These are phyloP conservation scores for Gallirallus australis DNA, from an alignment of 2,797 vertebrate species.

Conservation along the genomic window DNA sequence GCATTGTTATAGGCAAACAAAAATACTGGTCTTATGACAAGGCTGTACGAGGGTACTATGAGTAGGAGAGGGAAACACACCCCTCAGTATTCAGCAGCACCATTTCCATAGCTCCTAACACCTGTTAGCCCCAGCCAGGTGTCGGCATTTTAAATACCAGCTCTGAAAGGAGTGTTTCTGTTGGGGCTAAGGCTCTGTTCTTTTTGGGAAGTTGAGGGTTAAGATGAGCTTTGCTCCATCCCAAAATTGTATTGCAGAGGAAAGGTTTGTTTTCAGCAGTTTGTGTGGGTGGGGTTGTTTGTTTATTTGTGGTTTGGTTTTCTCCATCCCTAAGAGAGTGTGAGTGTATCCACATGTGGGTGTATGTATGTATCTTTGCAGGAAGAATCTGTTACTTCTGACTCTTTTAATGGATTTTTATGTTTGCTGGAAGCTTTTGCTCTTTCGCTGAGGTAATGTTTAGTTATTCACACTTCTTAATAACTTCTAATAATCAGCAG, in stretches of 20 bases:
- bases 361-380: fast-evolving
- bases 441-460: background rate
- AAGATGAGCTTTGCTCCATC: fast-evolving
- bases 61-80: background rate
- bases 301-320: background rate
- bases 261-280: background rate
- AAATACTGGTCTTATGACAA: background rate
- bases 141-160: background rate
- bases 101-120: background rate
- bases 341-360: fast-evolving
- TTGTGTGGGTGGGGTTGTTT: too few relatives aligned
- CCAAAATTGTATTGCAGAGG: fast-evolving
- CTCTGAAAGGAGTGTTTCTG: background rate
- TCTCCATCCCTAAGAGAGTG: fast-evolving
- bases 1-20: background rate
- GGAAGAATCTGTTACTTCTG: background rate
- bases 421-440: background rate
- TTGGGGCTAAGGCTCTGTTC: fast-evolving
- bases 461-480: background rate
- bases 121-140: conserved; percentile 15
- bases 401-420: background rate
- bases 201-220: fast-evolving
- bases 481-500: background rate
- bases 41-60: fast-evolving
- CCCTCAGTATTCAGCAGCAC: background rate